Evolutionary conservation across 2,888 invertebrate genomes (phyloP).

Genomic region (Amorpha juglandis): DNA sequence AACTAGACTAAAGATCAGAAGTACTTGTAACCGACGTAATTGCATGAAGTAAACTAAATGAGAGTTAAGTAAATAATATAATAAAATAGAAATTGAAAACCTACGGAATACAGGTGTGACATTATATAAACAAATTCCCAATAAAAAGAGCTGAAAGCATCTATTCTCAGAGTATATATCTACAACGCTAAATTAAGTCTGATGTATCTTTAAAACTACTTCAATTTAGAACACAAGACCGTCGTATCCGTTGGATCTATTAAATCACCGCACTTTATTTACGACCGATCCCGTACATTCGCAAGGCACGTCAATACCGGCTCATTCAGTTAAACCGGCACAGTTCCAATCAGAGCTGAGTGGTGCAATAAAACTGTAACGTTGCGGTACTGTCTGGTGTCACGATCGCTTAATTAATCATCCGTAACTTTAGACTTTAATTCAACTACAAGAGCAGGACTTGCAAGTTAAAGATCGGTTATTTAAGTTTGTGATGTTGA

Average conservation of each 20-base stretch:
- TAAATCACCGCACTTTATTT: constrained; percentile 14
- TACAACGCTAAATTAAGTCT: too few species aligned
- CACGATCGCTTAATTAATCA: constrained; percentile 7
- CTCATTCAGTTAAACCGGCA: constrained; percentile 4
- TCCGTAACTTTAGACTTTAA: neutral
- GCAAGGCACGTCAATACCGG: constrained; percentile 6
- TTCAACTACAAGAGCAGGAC: neutral
- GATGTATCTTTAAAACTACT: constrained; percentile 10
- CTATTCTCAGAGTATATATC: neutral
- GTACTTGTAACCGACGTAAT: too few species aligned
- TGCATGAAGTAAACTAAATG: too few species aligned
- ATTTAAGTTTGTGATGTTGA: neutral
- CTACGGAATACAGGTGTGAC: too few species aligned
- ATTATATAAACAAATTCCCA: too few species aligned
- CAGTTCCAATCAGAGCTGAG: constrained; percentile 20
- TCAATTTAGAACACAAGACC: neutral
- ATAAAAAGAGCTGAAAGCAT: too few species aligned
- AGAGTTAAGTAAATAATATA: too few species aligned
- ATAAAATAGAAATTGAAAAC: too few species aligned
- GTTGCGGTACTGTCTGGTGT: constrained; percentile 1
- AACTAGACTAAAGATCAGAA: too few species aligned
- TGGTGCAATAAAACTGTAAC: constrained; percentile 22
- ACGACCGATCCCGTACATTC: neutral
- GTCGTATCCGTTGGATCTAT: constrained; percentile 6
- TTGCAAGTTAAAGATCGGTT: neutral